Percentiles rank a stretch among this genome's conserved stretches.
phyloP scores from a whole-genome alignment of 2,888 invertebrate genomes.

The Calliopum simillimum region DNA sequence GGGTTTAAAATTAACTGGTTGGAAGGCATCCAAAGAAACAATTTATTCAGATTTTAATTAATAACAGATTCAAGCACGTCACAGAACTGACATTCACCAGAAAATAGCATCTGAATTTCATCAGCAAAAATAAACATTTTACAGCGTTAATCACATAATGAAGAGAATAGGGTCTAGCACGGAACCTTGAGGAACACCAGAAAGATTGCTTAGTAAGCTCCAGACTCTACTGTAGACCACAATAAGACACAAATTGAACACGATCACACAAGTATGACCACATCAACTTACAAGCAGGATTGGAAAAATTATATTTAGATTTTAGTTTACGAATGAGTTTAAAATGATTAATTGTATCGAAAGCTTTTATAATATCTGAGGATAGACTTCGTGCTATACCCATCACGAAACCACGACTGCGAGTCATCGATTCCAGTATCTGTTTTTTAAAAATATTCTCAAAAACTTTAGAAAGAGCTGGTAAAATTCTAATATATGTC shows the following conservation, averaged over 20 bases:
- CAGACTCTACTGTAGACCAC: not conserved
- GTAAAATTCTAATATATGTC: not conserved
- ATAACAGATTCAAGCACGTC: not conserved
- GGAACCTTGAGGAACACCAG: not conserved
- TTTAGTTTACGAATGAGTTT: not conserved
- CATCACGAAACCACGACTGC: not conserved
- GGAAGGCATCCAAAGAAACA: not conserved
- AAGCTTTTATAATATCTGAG: not conserved
- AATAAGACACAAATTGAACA: not conserved
- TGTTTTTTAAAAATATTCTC: not conserved
- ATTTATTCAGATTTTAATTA: not conserved
- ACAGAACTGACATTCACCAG: not conserved
- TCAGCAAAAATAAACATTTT: not conserved
- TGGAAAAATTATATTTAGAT: not conserved
- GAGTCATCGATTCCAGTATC: not conserved
- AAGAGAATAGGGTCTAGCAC: constrained; percentile 2
- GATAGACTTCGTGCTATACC: not conserved
- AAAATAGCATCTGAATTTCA: not conserved
- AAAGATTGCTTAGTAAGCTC: not conserved
- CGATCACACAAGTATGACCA: not conserved
- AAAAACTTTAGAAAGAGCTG: not conserved
- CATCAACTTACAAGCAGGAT: not conserved
- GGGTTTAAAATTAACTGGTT: not conserved
- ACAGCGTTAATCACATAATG: not conserved
- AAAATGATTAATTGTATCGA: not conserved